phyloP scores from a whole-genome alignment of 1,140 invertebrate species.

The Zaprionus kolodkinae region DNA sequence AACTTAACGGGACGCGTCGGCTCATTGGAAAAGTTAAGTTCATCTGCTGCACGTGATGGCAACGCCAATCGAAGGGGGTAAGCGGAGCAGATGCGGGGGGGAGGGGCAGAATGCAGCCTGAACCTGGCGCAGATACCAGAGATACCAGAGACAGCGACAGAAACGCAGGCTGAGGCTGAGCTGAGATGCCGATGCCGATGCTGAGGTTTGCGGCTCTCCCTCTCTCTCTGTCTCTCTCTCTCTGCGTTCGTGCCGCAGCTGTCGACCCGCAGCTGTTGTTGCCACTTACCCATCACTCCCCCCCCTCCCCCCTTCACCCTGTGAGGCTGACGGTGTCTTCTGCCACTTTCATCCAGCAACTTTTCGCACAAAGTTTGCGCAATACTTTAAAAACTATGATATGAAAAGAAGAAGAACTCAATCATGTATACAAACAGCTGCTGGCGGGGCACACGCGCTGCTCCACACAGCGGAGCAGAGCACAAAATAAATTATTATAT shows the following conservation, averaged over 20 bases:
- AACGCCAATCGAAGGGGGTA: conserved; percentile 21
- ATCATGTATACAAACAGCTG: conserved; percentile 51
- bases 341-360: conserved; percentile 4
- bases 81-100: no score
- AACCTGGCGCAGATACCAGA: background rate
- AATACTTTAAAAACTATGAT: conserved; percentile 44
- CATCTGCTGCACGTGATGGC: conserved; percentile 60
- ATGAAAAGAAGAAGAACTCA: conserved; percentile 44
- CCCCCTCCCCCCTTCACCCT: background rate
- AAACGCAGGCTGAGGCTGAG: background rate
- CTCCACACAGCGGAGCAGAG: background rate
- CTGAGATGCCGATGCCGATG: background rate
- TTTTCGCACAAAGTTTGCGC: conserved; percentile 31
- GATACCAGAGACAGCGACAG: no score
- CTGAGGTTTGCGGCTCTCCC: background rate
- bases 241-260: conserved; percentile 5
- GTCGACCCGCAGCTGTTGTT: conserved; percentile 8
- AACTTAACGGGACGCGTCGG: conserved; percentile 51
- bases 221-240: no score
- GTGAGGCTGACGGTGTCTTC: background rate
- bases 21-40: conserved; percentile 65
- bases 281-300: background rate
- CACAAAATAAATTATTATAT: conserved; percentile 34
- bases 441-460: conserved; percentile 13
- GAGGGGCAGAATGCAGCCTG: background rate